Evolutionary conservation across 2,113 vertebrate genomes (phyloP).

Genomic region (Camelus dromedarius): DNA sequence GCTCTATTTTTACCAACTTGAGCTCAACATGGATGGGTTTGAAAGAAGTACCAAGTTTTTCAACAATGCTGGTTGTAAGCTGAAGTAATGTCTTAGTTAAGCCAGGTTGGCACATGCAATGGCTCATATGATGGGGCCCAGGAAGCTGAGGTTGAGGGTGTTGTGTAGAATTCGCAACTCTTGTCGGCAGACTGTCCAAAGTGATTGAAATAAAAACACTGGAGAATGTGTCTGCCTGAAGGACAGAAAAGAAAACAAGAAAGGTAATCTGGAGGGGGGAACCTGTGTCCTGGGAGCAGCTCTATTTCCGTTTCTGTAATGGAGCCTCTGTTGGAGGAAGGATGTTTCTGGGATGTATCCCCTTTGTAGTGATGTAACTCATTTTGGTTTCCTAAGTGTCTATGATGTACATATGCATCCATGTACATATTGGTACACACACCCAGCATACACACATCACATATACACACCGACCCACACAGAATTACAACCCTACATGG

Average conservation of each 20-base stretch:
- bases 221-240: not conserved
- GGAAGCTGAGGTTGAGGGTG: too few species aligned
- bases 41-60: not conserved
- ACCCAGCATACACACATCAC: too few species aligned
- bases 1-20: not conserved
- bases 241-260: not conserved
- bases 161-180: rapidly evolving
- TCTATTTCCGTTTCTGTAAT: not conserved
- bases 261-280: not conserved
- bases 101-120: not conserved
- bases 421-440: not conserved
- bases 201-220: not conserved
- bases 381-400: not conserved
- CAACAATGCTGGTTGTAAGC: not conserved
- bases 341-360: not conserved
- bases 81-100: not conserved
- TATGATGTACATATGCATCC: not conserved
- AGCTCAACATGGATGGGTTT: not conserved
- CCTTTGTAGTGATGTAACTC: not conserved
- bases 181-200: not conserved
- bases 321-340: not conserved
- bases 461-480: not conserved
- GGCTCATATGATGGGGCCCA: rapidly evolving
- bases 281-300: not conserved
- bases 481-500: not conserved